phyloP scores from a whole-genome alignment of 2,797 vertebrate genomes.

The Sebastolobus alascanus region DNA sequence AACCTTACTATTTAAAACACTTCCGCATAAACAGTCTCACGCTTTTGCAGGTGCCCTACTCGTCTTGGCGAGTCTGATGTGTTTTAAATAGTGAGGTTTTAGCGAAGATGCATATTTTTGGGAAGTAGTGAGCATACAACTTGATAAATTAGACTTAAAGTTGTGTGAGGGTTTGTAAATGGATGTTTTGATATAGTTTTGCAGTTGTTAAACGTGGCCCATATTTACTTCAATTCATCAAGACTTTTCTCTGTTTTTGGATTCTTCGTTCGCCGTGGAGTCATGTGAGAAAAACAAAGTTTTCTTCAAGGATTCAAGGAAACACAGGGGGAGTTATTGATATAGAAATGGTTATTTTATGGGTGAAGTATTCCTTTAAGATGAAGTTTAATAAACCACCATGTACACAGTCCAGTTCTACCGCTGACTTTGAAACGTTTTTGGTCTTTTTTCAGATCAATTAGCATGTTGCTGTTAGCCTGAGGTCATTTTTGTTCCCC shows the following conservation, averaged over 20 bases:
- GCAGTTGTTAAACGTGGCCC: neutral
- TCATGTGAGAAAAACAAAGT: too few species aligned
- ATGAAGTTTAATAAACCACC: neutral
- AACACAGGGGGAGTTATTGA: too few species aligned
- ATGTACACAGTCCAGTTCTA: neutral
- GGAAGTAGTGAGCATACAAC: neutral
- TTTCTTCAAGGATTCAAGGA: too few species aligned
- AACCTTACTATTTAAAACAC: too few species aligned
- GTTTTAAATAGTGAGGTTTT: too few species aligned
- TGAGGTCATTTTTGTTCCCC: constrained; percentile 22
- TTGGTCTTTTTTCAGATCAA: neutral
- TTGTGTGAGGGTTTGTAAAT: neutral
- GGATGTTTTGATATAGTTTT: neutral
- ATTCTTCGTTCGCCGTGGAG: neutral
- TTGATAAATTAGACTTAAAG: neutral
- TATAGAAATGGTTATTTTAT: neutral
- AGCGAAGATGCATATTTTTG: too few species aligned
- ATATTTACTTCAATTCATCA: neutral
- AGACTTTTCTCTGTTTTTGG: too few species aligned
- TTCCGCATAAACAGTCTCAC: too few species aligned
- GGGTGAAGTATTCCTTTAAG: neutral
- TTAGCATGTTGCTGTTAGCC: neutral
- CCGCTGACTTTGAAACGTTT: neutral
- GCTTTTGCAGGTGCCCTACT: too few species aligned
- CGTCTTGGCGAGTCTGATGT: too few species aligned